Base-by-base conservation (phyloP, 2,888 invertebrate genomes). In the Megalurothrips usitatus region DNA sequence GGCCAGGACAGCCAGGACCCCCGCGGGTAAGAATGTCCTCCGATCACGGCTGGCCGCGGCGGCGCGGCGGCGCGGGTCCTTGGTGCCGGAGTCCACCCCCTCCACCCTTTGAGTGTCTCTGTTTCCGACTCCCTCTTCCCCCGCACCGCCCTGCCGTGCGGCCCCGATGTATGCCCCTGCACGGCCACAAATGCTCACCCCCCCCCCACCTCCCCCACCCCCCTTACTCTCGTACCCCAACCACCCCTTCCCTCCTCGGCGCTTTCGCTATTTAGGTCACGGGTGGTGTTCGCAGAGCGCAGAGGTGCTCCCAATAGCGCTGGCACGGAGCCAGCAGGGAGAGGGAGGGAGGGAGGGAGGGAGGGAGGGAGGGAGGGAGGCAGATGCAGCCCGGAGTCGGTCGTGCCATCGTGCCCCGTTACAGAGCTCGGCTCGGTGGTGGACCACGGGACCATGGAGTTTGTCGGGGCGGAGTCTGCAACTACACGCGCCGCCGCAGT, bases 171-270 rank as follows among this genome's bases (percentile, higher is more conserved):
- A 52, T 75, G 52, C 80, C 80, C 34, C 79, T 82, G 79, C 81
- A 79, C 79, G 47, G n/a, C 52, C 79, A 47, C 83, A 83, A 83
- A 83, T 82, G 82, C 79, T 81, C 63, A 80, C 80, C 47, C 80
- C 82, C 78, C 79, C 63, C 80, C 78, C 81, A 82, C 80, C 80
- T 82, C 80, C 52, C 79, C 79, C 81, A 82, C 83, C 83, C 82
- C 81, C 82, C 82, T 82, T 80, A 82, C 80, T 79, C 68, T 79
- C 68, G 26, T 78, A 48, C 79, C 49, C 79, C 81, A 47, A 79
- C 80, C 23, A 43, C 49, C 79, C n/a, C 28, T 2, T 11, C 8
- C 78, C 52, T 34, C 19, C 28, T 79, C 79, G 17, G 49, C 48
- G 14, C 34, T 58, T n/a, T 81, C 68, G 47, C 47, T 26, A 79